phyloP scores from a whole-genome alignment of 2,888 invertebrate genomes.

The Caenorhabditis doughertyi region DNA sequence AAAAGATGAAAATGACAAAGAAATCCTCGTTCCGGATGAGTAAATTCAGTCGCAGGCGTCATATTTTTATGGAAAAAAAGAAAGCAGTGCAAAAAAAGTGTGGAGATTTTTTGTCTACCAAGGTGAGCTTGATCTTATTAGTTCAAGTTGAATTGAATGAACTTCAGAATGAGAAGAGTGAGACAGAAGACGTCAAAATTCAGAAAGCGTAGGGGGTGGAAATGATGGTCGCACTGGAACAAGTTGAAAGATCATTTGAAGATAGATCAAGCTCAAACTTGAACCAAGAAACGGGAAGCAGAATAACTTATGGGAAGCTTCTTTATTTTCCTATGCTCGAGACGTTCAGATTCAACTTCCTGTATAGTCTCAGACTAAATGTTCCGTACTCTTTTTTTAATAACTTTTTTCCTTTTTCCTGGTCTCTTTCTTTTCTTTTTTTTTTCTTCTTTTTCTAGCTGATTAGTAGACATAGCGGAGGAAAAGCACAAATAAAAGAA shows the following conservation, averaged over 20 bases:
- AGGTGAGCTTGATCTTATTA: conserved; percentile 38
- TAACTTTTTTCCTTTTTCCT: conserved; percentile 10
- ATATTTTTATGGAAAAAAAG: background rate
- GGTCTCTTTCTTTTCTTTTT: background rate
- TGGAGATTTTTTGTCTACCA: background rate
- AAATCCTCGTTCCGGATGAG: conserved; percentile 26
- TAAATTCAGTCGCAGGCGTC: conserved; percentile 7
- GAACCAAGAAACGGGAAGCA: too few species aligned
- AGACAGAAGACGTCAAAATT: background rate
- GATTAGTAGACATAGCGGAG: conserved; percentile 35
- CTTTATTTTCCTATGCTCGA: too few species aligned
- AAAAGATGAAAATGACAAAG: conserved; percentile 7
- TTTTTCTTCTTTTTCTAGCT: background rate
- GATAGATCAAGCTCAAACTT: too few species aligned
- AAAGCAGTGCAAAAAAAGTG: conserved; percentile 22
- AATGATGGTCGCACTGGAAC: conserved; percentile 5
- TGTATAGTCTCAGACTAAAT: background rate
- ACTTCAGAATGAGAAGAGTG: background rate
- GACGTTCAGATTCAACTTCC: too few species aligned
- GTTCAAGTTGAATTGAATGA: conserved; percentile 10
- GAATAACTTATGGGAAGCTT: too few species aligned
- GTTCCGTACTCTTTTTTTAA: background rate
- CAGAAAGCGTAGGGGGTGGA: background rate
- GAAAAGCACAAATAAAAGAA: conserved; percentile 45
- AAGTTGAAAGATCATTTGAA: background rate